Conservation (phyloP, 2,113 vertebrate genomes). For the Callopanchax toddi region DNA sequence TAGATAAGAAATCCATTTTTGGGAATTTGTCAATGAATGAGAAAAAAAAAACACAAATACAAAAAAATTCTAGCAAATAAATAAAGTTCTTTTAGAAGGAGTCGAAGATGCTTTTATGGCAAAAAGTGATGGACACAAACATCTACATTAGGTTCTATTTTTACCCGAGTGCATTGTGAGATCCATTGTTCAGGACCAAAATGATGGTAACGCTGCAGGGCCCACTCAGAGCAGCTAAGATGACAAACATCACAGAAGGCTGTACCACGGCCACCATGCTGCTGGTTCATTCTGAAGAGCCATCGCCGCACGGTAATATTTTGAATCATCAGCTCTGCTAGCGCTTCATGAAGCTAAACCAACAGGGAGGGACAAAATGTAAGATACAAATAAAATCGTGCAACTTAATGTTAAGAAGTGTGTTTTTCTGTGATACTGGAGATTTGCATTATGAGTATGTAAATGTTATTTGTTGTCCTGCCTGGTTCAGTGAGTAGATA, state of each 20-base stretch:
- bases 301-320: constrained; percentile 83
- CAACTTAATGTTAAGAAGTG: not conserved
- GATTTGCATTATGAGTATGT: constrained; percentile 3
- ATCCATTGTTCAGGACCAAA: constrained; percentile 71
- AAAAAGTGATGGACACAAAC: not conserved
- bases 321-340: constrained; percentile 81
- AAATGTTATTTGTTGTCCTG: constrained; percentile 51
- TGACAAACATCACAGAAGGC: constrained; percentile 85
- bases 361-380: constrained; percentile 7
- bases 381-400: constrained; percentile 4
- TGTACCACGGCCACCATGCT: constrained; percentile 78
- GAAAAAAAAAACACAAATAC: constrained; percentile 31
- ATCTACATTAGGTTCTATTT: constrained; percentile 12
- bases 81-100: constrained; percentile 19
- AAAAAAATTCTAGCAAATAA: constrained; percentile 39
- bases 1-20: not conserved
- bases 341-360: constrained; percentile 79
- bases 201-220: constrained; percentile 63
- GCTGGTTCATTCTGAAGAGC: constrained; percentile 87
- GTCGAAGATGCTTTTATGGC: constrained; percentile 11
- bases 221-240: constrained; percentile 79
- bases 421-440: not conserved
- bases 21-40: not conserved
- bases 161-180: constrained; percentile 80
- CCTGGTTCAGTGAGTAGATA: constrained; percentile 83